Evolutionary conservation across 2,888 invertebrate species (phyloP).

Genomic region (Epirrita christyi): DNA sequence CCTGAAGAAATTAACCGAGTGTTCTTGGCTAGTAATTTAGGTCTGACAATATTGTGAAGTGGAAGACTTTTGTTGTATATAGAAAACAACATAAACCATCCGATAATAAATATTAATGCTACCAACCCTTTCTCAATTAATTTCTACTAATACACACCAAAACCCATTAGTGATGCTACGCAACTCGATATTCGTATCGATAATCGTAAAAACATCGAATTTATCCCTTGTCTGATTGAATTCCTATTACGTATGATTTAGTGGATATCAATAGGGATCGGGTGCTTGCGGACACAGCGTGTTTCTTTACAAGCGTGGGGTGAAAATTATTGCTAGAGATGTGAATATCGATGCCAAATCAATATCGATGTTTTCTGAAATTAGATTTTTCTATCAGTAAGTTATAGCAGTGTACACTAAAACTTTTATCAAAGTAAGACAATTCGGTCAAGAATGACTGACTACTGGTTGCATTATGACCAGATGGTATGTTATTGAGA

Average conservation of each 20-base stretch:
- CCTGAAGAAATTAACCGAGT: too few relatives aligned
- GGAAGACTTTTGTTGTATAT: background rate
- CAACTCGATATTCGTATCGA: slow-evolving; percentile 39
- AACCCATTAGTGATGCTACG: slow-evolving; percentile 24
- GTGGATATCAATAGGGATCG: slow-evolving; percentile 62
- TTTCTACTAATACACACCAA: slow-evolving; percentile 13
- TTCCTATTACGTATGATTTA: slow-evolving; percentile 70
- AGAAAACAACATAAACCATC: background rate
- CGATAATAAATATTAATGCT: background rate
- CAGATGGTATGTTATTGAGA: too few relatives aligned
- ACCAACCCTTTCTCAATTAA: slow-evolving; percentile 10
- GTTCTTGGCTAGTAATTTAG: too few relatives aligned
- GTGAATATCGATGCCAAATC: background rate
- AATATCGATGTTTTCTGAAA: background rate
- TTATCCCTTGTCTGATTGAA: slow-evolving; percentile 65
- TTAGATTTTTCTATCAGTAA: too few relatives aligned
- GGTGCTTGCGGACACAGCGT: slow-evolving; percentile 45
- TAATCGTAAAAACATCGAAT: slow-evolving; percentile 39
- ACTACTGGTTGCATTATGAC: too few relatives aligned
- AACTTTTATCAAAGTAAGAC: too few relatives aligned
- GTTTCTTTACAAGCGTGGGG: slow-evolving; percentile 24
- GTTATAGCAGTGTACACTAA: background rate
- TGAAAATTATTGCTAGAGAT: slow-evolving; percentile 20
- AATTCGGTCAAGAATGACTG: too few relatives aligned
- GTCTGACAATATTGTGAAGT: background rate